phyloP scores from a whole-genome alignment of 1,140 invertebrate species.

The Anthonomus grandis region DNA sequence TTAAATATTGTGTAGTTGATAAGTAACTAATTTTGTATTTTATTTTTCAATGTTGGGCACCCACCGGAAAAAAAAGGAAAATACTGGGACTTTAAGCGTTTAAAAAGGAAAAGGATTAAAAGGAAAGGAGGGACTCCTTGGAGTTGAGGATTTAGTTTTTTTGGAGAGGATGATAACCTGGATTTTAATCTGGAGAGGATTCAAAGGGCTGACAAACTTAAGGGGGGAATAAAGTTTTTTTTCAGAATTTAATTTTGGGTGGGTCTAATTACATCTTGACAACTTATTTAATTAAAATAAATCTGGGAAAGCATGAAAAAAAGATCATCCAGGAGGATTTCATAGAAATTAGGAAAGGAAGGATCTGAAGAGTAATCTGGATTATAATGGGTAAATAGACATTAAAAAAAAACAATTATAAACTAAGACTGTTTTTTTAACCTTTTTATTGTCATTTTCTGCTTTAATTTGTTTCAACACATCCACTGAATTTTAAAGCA shows the following conservation, averaged over 20 bases:
- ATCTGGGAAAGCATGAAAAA: not conserved
- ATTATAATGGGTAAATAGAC: conserved; percentile 9
- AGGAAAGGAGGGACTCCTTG: conserved; percentile 8
- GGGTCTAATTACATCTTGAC: not conserved
- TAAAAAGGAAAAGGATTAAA: conserved; percentile 2
- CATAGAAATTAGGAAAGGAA: conserved; percentile 4
- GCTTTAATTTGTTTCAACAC: not conserved
- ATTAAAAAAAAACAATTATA: not conserved
- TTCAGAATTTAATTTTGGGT: not conserved
- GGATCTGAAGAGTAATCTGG: conserved; percentile 6
- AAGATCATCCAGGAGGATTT: not conserved
- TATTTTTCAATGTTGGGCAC: conserved; percentile 23
- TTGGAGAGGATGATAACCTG: not conserved
- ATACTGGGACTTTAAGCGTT: conserved; percentile 12
- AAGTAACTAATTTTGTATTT: conserved; percentile 19
- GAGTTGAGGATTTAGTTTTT: conserved; percentile 9
- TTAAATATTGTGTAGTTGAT: not conserved
- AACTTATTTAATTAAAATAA: not conserved
- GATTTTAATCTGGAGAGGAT: conserved; percentile 2
- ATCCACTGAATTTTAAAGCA: not conserved
- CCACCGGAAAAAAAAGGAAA: conserved; percentile 24
- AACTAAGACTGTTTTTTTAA: not conserved
- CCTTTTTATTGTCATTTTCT: not conserved
- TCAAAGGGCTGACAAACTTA: not conserved
- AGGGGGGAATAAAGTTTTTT: not conserved